Base-by-base conservation (phyloP, 1,140 invertebrate genomes). In the Neotoxoptera formosana region DNA sequence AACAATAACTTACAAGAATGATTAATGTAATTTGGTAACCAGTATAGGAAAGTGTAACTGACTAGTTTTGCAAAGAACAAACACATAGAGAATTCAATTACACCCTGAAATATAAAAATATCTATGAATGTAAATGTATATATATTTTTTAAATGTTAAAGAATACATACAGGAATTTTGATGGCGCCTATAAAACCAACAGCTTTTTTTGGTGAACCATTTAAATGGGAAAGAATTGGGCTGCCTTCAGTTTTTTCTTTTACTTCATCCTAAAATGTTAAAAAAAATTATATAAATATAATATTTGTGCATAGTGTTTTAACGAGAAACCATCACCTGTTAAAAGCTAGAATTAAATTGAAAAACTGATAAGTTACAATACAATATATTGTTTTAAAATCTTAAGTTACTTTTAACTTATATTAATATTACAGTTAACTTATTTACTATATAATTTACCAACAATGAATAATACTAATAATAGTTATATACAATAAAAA, bases 61-160 rank as follows among this genome's bases (percentile, higher is more conserved):
- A 99, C 98, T 14, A 99, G 96, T 95, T 99, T 99, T n/a, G 98
- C 98, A 95, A 99, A 99, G 95, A 99, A 99, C 56, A 99, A 96
- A 67, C 98, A 98, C 6, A 99, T 95, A 0, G 99, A 98, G 96
- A 98, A 99, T 95, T 99, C 99, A 8, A 99, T 94, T 3, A 99
- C 99, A 41, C 99, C 99, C 96, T 97, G 95, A 93, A 96, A 94
- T 30, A 83, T 21, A 47, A 53, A 94, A 56, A 89, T 6, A n/a
- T 17, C 1, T 14, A 51, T 81, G 25, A 36, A 0, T 4, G 47
- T 51, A 76, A 94, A 48, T 93, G 25, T 89, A 56, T n/a, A 48
- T 36, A 45, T 48, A 53, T 25, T 45, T 17, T 1, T 4, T 76
- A 48, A 93, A 86, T 60, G 7, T 76, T 14, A 87, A 87, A n/a